These are phyloP conservation scores for Clarias batrachus DNA, from an alignment of 2,113 vertebrate species.

Conservation along the genomic window DNA sequence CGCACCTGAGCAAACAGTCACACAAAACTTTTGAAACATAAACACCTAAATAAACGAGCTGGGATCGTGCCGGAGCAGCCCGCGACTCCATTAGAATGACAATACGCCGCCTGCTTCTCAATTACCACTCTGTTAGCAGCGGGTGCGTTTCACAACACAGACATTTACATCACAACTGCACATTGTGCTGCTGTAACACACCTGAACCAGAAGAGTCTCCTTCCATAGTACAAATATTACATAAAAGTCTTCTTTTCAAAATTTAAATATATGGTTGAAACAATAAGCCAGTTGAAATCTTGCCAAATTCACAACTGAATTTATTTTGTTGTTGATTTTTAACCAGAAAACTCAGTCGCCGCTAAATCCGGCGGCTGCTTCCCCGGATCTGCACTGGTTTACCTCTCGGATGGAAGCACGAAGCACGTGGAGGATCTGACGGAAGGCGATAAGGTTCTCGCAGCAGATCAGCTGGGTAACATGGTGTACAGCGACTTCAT, in stretches of 20 bases:
- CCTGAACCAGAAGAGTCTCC: neutral
- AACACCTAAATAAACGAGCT: slow-evolving; percentile 66
- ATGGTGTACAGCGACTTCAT: slow-evolving; percentile 91
- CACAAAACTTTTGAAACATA: slow-evolving; percentile 62
- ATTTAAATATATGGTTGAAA: neutral
- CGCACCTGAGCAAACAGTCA: slow-evolving; percentile 86
- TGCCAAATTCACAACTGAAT: neutral
- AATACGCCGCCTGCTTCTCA: slow-evolving; percentile 48
- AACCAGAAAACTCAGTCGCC: slow-evolving; percentile 91
- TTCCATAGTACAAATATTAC: no score
- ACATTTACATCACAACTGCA: slow-evolving; percentile 15
- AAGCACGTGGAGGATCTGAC: slow-evolving; percentile 82
- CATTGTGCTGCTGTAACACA: neutral
- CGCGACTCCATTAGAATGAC: slow-evolving; percentile 74
- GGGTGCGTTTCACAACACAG: neutral
- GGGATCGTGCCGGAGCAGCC: slow-evolving; percentile 71
- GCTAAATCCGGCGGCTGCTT: slow-evolving; percentile 97
- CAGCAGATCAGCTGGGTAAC: slow-evolving; percentile 77
- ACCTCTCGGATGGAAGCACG: slow-evolving; percentile 80
- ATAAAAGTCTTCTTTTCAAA: no score
- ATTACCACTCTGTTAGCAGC: slow-evolving; percentile 18
- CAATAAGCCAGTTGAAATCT: neutral
- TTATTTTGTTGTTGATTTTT: neutral
- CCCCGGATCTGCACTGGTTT: slow-evolving; percentile 83
- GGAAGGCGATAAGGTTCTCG: slow-evolving; percentile 84